A percentile compares a stretch with the other conserved stretches of the same genome.
Evolutionary conservation across 2,888 invertebrate species (phyloP).

Genomic region (Norana najaformis): DNA sequence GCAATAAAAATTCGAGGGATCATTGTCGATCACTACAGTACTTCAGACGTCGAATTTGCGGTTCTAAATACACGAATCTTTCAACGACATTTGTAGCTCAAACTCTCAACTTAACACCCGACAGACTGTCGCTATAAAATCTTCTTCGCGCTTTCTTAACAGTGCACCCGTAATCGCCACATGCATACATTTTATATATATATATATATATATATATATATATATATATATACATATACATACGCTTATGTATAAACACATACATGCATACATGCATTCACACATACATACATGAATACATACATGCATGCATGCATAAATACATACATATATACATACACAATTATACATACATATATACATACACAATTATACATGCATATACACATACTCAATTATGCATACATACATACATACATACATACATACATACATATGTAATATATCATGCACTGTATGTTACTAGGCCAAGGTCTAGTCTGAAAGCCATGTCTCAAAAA

Average conservation of each 20-base stretch:
- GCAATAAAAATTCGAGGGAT: no score
- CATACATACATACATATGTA: not conserved
- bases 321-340: constrained; percentile 27
- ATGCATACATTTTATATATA: no score
- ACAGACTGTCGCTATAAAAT: no score
- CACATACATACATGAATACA: constrained; percentile 18
- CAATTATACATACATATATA: constrained; percentile 21
- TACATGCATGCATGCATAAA: constrained; percentile 29
- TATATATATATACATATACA: not conserved
- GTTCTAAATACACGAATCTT: no score
- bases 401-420: not conserved
- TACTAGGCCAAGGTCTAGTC: no score
- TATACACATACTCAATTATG: not conserved
- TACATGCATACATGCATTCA: not conserved
- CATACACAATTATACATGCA: not conserved
- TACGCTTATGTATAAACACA: not conserved
- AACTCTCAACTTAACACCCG: no score
- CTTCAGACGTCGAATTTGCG: no score
- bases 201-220: not conserved
- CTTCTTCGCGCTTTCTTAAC: no score
- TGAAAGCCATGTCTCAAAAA: no score
- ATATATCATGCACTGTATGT: not conserved
- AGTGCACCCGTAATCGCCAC: no score
- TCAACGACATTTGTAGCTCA: no score
- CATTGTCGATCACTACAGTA: no score